phyloP scores from a whole-genome alignment of 2,888 invertebrate genomes.

The Thymelicus acteon region DNA sequence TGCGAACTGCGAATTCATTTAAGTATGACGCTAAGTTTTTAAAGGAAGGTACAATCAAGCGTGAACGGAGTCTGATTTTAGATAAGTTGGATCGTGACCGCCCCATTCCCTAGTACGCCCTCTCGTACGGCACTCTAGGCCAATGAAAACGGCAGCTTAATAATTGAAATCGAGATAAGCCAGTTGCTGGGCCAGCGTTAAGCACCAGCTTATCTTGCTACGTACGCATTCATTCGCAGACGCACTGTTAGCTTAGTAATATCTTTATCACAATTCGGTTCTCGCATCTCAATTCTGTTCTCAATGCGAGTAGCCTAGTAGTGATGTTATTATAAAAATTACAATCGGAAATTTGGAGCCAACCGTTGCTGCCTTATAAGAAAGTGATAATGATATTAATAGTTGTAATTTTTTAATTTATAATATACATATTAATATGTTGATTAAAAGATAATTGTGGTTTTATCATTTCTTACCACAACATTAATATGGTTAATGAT shows the following conservation, averaged over 20 bases:
- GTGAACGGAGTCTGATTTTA: slow-evolving; percentile 71
- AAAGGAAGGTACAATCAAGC: slow-evolving; percentile 60
- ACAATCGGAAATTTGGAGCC: background rate
- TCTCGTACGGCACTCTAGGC: slow-evolving; percentile 60
- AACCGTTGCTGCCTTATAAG: too few relatives aligned
- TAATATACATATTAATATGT: too few relatives aligned
- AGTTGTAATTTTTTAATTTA: too few relatives aligned
- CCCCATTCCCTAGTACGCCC: slow-evolving; percentile 64
- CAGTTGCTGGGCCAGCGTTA: slow-evolving; percentile 75
- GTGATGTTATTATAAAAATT: slow-evolving; percentile 33
- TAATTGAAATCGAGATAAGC: slow-evolving; percentile 84
- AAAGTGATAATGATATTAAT: too few relatives aligned
- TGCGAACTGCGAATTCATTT: slow-evolving; percentile 23
- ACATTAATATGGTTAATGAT: too few relatives aligned
- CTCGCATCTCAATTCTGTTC: slow-evolving; percentile 61
- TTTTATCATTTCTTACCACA: too few relatives aligned
- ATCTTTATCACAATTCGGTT: slow-evolving; percentile 70
- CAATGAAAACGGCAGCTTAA: slow-evolving; percentile 80
- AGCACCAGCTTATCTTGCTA: slow-evolving; percentile 77
- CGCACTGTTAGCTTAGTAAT: slow-evolving; percentile 68
- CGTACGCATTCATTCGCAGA: slow-evolving; percentile 71
- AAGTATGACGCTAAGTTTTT: slow-evolving; percentile 46
- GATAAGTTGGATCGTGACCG: slow-evolving; percentile 72
- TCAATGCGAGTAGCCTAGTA: slow-evolving; percentile 49
- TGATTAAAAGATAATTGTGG: too few relatives aligned